These are phyloP conservation scores for Nesogale talazaci DNA, from an alignment of 2,113 vertebrate species.

Conservation along the genomic window DNA sequence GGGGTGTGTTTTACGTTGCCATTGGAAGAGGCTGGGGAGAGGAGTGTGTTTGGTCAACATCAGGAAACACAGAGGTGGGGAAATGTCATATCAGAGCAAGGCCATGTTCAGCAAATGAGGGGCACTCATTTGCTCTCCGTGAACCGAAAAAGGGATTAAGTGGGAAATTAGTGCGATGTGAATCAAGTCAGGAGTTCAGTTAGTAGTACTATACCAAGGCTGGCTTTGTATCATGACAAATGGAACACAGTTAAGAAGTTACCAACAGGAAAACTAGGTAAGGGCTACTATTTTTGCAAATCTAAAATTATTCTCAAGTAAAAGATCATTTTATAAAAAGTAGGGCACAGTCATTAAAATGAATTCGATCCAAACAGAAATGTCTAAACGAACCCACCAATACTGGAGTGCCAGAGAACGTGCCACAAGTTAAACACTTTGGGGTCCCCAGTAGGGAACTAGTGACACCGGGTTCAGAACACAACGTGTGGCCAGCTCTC, in stretches of 20 bases:
- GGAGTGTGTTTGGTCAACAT: neutral
- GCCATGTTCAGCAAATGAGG: neutral
- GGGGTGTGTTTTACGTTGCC: slow-evolving; percentile 11
- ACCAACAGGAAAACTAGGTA: neutral
- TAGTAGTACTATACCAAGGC: no score
- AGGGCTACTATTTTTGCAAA: neutral
- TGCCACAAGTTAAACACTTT: no score
- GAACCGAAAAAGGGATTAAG: no score
- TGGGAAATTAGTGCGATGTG: no score
- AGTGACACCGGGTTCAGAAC: slow-evolving; percentile 12
- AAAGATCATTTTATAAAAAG: neutral
- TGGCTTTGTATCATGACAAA: slow-evolving; percentile 48
- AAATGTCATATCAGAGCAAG: neutral
- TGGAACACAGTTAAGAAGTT: neutral
- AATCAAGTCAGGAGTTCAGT: no score
- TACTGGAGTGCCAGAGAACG: no score
- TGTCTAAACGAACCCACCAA: neutral
- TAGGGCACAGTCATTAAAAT: neutral
- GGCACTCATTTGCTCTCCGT: no score
- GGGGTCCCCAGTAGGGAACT: neutral
- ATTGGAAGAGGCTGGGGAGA: neutral
- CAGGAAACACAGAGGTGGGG: slow-evolving; percentile 37
- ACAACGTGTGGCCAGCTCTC: neutral
- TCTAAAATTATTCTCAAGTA: slow-evolving; percentile 26
- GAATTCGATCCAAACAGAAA: neutral